Percentiles rank a stretch among this genome's conserved stretches.
Conservation (phyloP, 1,140 invertebrate species). For the Megalopta genalis region DNA sequence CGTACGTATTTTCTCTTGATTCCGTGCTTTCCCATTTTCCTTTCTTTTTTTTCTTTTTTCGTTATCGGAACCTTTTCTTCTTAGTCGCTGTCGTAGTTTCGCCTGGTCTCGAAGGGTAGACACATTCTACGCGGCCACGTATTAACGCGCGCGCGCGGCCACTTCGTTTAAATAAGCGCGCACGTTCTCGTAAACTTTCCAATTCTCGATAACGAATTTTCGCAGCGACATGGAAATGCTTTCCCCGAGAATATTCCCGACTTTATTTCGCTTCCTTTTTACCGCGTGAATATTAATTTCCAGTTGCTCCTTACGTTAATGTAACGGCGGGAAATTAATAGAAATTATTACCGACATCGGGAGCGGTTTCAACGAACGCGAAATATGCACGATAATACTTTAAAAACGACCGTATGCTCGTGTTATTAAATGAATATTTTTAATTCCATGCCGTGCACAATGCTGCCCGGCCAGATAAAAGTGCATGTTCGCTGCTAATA, state of each 20-base stretch:
- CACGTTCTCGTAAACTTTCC: slow-evolving; percentile 66
- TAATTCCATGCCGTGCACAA: too few species aligned
- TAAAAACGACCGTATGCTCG: too few species aligned
- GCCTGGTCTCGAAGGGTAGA: neutral
- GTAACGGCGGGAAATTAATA: too few species aligned
- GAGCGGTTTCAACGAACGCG: too few species aligned
- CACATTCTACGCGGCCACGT: neutral
- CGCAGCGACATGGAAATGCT: slow-evolving; percentile 64
- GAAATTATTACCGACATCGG: too few species aligned
- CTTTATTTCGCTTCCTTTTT: neutral
- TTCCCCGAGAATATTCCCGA: slow-evolving; percentile 38
- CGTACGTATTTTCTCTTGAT: neutral
- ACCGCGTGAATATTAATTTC: neutral
- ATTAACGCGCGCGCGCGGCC: slow-evolving; percentile 58
- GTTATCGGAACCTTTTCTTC: slow-evolving; percentile 24
- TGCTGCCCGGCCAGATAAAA: too few species aligned
- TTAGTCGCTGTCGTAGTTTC: neutral
- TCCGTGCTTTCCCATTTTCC: slow-evolving; percentile 19
- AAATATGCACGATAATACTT: too few species aligned
- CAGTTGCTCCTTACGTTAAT: too few species aligned
- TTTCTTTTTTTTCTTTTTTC: slow-evolving; percentile 8
- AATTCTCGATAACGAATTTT: slow-evolving; percentile 71
- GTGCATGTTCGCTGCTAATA: too few species aligned
- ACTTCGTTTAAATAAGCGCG: slow-evolving; percentile 66
- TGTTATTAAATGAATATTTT: too few species aligned